Evolutionary conservation across 2,113 vertebrate species (phyloP).

Genomic region (Pica pica): DNA sequence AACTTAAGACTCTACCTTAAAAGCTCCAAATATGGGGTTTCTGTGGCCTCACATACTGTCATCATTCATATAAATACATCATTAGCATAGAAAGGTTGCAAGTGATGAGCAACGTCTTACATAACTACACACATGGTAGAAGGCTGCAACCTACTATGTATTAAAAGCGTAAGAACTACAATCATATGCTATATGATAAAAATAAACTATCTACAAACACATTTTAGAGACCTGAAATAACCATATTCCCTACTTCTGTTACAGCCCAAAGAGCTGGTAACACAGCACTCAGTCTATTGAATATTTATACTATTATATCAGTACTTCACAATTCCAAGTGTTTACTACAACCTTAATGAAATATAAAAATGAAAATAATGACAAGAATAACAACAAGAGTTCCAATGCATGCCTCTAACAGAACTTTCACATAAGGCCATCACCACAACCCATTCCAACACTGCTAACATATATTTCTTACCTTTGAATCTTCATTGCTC

Average conservation of each 20-base stretch:
- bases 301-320: background rate
- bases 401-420: background rate
- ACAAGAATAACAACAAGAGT: background rate
- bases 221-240: background rate
- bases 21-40: background rate
- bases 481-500: constrained; percentile 84
- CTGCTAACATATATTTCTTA: constrained; percentile 42
- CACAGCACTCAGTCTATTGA: background rate
- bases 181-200: background rate
- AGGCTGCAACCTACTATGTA: background rate
- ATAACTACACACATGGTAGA: background rate
- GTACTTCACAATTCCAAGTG: background rate
- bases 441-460: background rate
- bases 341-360: background rate
- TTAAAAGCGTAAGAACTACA: background rate
- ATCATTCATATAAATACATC: background rate
- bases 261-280: background rate
- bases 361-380: background rate
- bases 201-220: background rate
- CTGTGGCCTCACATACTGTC: background rate
- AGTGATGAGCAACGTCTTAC: background rate
- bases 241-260: background rate
- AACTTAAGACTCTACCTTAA: background rate
- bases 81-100: background rate
- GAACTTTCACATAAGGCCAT: background rate